Conservation (phyloP, 1,140 invertebrate species). For the Drosophila varians region DNA sequence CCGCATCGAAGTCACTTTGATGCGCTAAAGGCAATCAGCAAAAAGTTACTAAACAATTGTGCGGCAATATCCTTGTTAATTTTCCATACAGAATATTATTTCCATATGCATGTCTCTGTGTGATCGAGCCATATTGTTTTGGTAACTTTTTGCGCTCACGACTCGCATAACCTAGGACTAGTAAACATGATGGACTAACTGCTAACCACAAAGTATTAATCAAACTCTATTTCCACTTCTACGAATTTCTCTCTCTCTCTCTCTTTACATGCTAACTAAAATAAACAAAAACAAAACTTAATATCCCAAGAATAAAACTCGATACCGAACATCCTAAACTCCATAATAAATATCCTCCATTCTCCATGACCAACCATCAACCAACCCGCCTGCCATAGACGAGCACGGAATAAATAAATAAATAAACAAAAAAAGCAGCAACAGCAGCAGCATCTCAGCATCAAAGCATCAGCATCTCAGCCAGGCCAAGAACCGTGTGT, state of each 20-base stretch:
- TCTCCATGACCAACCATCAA: conserved; percentile 39
- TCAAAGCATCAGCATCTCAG: conserved; percentile 28
- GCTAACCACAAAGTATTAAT: conserved; percentile 73
- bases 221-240: conserved; percentile 77
- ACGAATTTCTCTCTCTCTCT: conserved; percentile 66
- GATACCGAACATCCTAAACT: conserved; percentile 21
- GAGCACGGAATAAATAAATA: conserved; percentile 20
- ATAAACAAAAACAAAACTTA: conserved; percentile 36
- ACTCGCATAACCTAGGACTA: conserved; percentile 60
- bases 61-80: conserved; percentile 24
- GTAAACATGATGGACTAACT: conserved; percentile 57
- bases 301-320: conserved; percentile 25
- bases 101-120: conserved; percentile 7
- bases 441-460: conserved; percentile 25
- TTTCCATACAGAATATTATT: conserved; percentile 3
- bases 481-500: conserved; percentile 19
- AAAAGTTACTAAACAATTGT: conserved; percentile 72
- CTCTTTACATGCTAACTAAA: conserved; percentile 77
- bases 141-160: conserved; percentile 72
- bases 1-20: conserved; percentile 9
- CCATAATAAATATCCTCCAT: conserved; percentile 32
- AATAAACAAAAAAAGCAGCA: background rate
- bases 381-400: conserved; percentile 28
- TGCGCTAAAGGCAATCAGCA: conserved; percentile 19
- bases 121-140: conserved; percentile 45